Base-by-base conservation (phyloP, 1,140 invertebrate genomes). In the Drosophila parabipectinata region DNA sequence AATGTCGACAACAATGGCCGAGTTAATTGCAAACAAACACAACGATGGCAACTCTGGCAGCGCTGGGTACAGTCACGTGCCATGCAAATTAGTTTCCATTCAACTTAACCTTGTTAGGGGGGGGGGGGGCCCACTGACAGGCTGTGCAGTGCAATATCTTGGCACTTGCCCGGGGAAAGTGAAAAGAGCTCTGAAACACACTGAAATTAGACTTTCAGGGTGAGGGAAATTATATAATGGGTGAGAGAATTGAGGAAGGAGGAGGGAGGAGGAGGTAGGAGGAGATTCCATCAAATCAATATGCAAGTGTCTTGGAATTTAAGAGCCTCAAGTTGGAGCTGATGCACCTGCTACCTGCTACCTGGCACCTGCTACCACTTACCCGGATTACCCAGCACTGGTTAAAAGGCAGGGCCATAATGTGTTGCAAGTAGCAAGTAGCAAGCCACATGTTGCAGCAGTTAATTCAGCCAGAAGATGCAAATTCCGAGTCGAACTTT, bases 11-110 rank as follows among this genome's bases (percentile, higher is more conserved):
- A 87, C 82, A 87, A 87, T 87, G 83, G 83, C 75, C 83, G 59
- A 88, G 74, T 88, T 87, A 87, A 87, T 87, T 88, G 82, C 82
- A 88, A 82, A 76, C 82, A 85, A 85, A 82, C 82, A 85, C 60
- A 51, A 59, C 44, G 51, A 62, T 50, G 51, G 55, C 80, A 76
- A 77, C 81, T 47, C 59, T 56, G 59, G 59, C 51, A 21, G 51
- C 14, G 34, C 41, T 21, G 72, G 68, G 79, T 87, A 88, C 82
- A 87, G 82, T 88, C 82, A 88, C 78, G 82, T 76, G 58, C 62
- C 79, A 76, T 76, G 83, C 78, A 87, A 87, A 87, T 87, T 88
- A 88, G 82, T 87, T 87, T 77, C 64, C 56, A 50, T 64, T 72
- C 66, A 85, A 78, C 63, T 76, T 85, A 85, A 81, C 81, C 81